phyloP scores from a whole-genome alignment of 2,113 vertebrate species.

The Phalacrocorax brasilianus region DNA sequence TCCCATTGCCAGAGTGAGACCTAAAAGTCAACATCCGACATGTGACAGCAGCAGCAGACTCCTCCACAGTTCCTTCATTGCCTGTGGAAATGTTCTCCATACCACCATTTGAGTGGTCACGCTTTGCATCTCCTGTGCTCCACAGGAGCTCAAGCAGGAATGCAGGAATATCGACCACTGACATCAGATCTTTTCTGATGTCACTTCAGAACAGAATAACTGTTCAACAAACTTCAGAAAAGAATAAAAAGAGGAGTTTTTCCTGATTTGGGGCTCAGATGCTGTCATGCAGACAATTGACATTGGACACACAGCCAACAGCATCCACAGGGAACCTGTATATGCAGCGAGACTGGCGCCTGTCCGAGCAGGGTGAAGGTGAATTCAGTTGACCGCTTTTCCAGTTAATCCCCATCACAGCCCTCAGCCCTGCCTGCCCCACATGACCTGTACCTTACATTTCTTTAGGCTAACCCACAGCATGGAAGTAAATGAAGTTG shows the following conservation, averaged over 20 bases:
- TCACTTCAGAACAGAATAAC: no score
- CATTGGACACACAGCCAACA: not conserved
- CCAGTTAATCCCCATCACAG: not conserved
- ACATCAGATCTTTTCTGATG: not conserved
- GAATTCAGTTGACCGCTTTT: not conserved
- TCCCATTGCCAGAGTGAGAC: not conserved
- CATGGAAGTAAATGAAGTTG: not conserved
- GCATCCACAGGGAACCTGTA: not conserved
- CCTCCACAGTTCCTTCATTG: not conserved
- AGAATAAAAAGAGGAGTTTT: not conserved
- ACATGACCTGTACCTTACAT: not conserved
- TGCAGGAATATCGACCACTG: not conserved
- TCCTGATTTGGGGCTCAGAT: not conserved
- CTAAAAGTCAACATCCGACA: not conserved
- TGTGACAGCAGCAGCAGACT: not conserved
- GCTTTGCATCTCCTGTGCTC: fast-evolving
- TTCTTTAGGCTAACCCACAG: not conserved
- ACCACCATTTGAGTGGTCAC: not conserved
- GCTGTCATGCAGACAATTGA: not conserved
- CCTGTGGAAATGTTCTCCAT: not conserved
- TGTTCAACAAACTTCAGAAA: no score
- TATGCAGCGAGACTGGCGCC: not conserved
- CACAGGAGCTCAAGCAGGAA: not conserved
- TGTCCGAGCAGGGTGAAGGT: not conserved
- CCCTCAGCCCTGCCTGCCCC: not conserved